Percentiles rank a stretch among this genome's conserved stretches.
phyloP scores from a whole-genome alignment of 2,113 vertebrate genomes.

The Oncorhynchus mykiss region DNA sequence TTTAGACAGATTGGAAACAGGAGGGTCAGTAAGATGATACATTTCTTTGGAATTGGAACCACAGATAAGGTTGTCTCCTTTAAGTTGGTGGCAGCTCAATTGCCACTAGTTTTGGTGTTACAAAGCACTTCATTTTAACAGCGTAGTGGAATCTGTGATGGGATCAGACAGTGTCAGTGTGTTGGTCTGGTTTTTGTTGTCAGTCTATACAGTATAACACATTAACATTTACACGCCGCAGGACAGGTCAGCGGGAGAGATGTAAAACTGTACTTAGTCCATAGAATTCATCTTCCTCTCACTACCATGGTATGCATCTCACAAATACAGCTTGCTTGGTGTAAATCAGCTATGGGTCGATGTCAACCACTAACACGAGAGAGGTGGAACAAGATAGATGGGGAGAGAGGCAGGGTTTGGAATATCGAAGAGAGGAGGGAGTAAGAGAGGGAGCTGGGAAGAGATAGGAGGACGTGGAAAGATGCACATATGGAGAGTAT shows the following conservation, averaged over 20 bases:
- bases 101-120: too few relatives aligned
- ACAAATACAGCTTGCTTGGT: slow-evolving; percentile 4
- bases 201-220: not conserved
- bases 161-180: not conserved
- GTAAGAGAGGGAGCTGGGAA: not conserved
- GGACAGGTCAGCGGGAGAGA: not conserved
- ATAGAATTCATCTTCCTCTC: not conserved
- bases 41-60: too few relatives aligned
- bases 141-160: slow-evolving; percentile 21
- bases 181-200: not conserved
- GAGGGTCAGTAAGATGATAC: too few relatives aligned
- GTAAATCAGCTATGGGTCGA: not conserved
- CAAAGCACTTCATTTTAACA: not conserved
- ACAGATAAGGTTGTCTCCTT: too few relatives aligned
- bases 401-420: not conserved
- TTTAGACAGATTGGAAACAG: too few relatives aligned
- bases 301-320: slow-evolving; percentile 4
- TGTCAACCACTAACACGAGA: not conserved
- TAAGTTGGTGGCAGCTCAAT: too few relatives aligned
- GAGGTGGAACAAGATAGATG: not conserved
- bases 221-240: not conserved
- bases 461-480: not conserved
- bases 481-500: not conserved
- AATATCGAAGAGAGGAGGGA: not conserved
- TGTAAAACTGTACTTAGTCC: slow-evolving; percentile 11